Evolutionary conservation across 1,140 invertebrate species (phyloP).

Genomic region (Bombus terrestris): DNA sequence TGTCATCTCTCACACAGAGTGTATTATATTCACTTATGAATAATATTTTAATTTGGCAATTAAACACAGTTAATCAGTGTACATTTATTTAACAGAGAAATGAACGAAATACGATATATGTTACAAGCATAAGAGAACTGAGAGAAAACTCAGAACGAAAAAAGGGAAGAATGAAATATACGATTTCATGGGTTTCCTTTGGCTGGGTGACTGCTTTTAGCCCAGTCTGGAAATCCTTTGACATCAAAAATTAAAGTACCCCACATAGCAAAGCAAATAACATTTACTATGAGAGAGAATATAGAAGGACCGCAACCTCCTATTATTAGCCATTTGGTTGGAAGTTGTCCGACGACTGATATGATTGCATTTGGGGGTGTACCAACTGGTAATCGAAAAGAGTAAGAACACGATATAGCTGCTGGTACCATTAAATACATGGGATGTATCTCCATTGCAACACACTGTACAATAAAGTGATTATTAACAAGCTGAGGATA

Average conservation of each 20-base stretch:
- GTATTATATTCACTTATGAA: background rate
- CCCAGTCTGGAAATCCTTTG: slow-evolving; percentile 82
- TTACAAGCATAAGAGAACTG: background rate
- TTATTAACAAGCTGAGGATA: background rate
- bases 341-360: slow-evolving; percentile 88
- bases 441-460: slow-evolving; percentile 89
- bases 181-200: background rate
- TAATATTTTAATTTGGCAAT: background rate
- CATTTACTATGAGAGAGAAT: slow-evolving; percentile 74
- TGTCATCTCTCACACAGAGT: background rate
- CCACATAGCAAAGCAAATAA: slow-evolving; percentile 77
- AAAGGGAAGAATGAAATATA: background rate
- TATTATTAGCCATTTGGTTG: slow-evolving; percentile 87
- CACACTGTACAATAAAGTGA: slow-evolving; percentile 78
- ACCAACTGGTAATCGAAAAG: slow-evolving; percentile 88
- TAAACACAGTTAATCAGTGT: background rate
- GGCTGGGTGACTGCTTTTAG: background rate
- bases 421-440: slow-evolving; percentile 94
- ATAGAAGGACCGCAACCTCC: slow-evolving; percentile 76
- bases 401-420: slow-evolving; percentile 90
- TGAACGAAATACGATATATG: background rate
- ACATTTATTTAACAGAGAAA: slow-evolving; percentile 1
- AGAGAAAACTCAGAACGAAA: background rate
- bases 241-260: slow-evolving; percentile 81
- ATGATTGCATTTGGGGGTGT: slow-evolving; percentile 96